A percentile compares a stretch with the other conserved stretches of the same genome.
phyloP scores from a whole-genome alignment of 2,888 invertebrate species.

The Idaea straminata region DNA sequence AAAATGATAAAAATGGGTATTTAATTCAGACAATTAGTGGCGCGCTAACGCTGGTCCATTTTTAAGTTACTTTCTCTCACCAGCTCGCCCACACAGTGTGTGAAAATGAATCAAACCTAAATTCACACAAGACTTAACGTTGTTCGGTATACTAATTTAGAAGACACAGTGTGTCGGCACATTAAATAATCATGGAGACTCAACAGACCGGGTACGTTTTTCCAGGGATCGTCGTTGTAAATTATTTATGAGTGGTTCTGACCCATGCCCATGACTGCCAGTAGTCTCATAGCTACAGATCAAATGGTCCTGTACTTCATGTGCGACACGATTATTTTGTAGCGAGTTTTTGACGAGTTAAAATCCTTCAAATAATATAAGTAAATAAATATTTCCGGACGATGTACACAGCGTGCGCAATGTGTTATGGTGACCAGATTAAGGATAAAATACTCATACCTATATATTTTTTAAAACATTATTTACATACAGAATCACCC shows the following conservation, averaged over 20 bases:
- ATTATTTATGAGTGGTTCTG: slow-evolving; percentile 77
- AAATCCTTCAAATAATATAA: too few relatives aligned
- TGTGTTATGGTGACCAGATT: too few relatives aligned
- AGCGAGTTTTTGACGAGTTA: background rate
- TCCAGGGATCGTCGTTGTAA: slow-evolving; percentile 68
- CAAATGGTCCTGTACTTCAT: slow-evolving; percentile 1
- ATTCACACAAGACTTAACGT: slow-evolving; percentile 27
- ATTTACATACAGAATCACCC: too few relatives aligned
- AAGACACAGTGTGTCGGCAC: slow-evolving; percentile 55
- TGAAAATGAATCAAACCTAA: slow-evolving; percentile 19
- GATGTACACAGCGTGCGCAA: too few relatives aligned
- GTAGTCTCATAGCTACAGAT: slow-evolving; percentile 39
- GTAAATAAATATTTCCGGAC: too few relatives aligned
- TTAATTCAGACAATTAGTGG: background rate
- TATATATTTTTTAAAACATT: too few relatives aligned
- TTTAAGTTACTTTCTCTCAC: background rate
- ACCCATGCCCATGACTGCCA: slow-evolving; percentile 48
- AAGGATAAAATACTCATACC: too few relatives aligned
- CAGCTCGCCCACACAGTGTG: background rate
- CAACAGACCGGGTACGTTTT: slow-evolving; percentile 63
- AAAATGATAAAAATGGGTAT: background rate
- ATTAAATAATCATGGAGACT: slow-evolving; percentile 65
- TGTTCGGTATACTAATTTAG: slow-evolving; percentile 50
- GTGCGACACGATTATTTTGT: background rate
- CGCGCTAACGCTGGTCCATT: background rate